Evolutionary conservation across 2,113 vertebrate species (phyloP), one percentile per base, ranked within the genome.

Genomic region (Xenopus tropicalis): DNA sequence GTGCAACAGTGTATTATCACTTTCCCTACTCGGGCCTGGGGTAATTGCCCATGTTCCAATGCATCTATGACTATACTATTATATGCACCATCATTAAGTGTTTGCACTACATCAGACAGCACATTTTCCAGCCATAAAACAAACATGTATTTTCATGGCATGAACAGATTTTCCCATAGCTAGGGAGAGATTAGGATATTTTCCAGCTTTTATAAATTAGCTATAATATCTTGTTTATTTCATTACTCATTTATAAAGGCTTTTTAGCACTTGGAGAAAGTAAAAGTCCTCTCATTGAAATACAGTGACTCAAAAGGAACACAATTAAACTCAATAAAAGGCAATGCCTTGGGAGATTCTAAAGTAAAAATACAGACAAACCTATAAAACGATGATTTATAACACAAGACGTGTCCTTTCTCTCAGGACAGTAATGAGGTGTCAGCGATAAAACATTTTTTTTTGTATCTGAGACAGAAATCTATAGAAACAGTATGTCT

Each of bases 221-320:
- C 13, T 37, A 23, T 72, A 54, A 75, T 74, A 25, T 67, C 74
- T 54, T 78, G 74, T 52, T 37, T 14, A 66, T n/a, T 77, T 69
- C 75, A 77, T 77, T 80, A 77, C 74, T 81, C 48, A 77, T 80
- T 16, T 63, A 20, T 74, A 24, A 74, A 71, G 56, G 11, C 74
- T 73, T 43, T 71, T 42, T 46, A 62, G 17, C 21, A 70, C 58
- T 42, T 74, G 24, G 44, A 79, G 69, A 37, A 70, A 61, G 64
- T 57, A 59, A 54, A 59, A 11, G 58, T 51, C 51, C 66, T 17
- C 56, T 78, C 70, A 69, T 69, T 76, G 52, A 1, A 78, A 1
- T 29, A 42, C 64, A 48, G 9, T 54, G 69, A 77, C 67, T 62
- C 67, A 79, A 57, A 79, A 46, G n/a, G 23, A 20, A 54, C 58